phyloP scores from a whole-genome alignment of 2,888 invertebrate genomes.

The Chromoteleia sp. region DNA sequence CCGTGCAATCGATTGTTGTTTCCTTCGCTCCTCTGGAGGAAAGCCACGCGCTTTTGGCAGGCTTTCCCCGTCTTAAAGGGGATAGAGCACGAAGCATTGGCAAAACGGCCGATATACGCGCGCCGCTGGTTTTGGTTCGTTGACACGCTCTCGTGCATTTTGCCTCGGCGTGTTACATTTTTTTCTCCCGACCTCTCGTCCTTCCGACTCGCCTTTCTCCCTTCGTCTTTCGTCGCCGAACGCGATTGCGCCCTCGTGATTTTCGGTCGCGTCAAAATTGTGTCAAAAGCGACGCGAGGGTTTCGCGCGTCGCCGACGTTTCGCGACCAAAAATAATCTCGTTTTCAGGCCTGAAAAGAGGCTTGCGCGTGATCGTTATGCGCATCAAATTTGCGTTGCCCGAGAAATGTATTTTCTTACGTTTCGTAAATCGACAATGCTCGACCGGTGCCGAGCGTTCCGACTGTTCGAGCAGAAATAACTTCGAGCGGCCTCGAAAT shows the following conservation, averaged over 20 bases:
- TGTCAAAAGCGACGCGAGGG: constrained; percentile 9
- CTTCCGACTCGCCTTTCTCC: constrained; percentile 9
- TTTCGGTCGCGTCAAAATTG: constrained; percentile 1
- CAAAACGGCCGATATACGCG: constrained; percentile 39
- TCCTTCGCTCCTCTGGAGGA: constrained; percentile 32
- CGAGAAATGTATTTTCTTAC: constrained; percentile 54
- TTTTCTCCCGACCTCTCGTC: constrained; percentile 7
- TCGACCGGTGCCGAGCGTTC: constrained; percentile 50
- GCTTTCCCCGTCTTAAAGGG: constrained; percentile 64
- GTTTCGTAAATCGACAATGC: constrained; percentile 47
- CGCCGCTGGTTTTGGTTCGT: constrained; percentile 55
- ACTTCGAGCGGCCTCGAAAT: constrained; percentile 73
- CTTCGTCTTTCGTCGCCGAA: constrained; percentile 13
- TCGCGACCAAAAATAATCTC: background rate
- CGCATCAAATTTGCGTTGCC: constrained; percentile 35
- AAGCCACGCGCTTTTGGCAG: constrained; percentile 64
- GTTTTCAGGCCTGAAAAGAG: background rate
- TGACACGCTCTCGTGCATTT: constrained; percentile 48
- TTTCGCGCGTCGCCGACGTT: background rate
- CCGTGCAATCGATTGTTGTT: constrained; percentile 49
- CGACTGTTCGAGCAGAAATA: constrained; percentile 72
- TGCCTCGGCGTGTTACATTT: constrained; percentile 22
- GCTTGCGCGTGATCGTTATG: constrained; percentile 1
- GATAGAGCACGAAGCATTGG: constrained; percentile 53
- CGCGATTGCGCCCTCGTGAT: background rate